phyloP scores from a whole-genome alignment of 2,797 vertebrate genomes.

The Sebastes itinus region DNA sequence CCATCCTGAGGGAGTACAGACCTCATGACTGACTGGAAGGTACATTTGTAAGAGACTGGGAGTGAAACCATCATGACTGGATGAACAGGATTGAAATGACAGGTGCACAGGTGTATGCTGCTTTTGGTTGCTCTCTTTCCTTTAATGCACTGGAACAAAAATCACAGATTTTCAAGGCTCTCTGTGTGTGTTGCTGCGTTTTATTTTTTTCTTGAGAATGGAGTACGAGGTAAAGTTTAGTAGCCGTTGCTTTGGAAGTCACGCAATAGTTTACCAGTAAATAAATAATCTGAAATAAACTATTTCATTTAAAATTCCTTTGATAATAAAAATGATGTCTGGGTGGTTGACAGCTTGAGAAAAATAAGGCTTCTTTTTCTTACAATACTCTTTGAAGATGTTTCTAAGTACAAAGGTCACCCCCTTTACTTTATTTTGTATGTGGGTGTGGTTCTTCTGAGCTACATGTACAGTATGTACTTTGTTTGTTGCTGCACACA shows the following conservation, averaged over 20 bases:
- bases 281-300: not conserved
- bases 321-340: not conserved
- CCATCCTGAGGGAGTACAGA: slow-evolving; percentile 18
- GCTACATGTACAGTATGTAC: not conserved
- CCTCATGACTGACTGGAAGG: slow-evolving; percentile 31
- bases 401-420: not conserved
- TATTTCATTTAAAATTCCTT: not conserved
- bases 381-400: not conserved
- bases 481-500: not conserved
- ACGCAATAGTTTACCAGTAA: not conserved
- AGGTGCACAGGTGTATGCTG: slow-evolving; percentile 27
- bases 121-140: slow-evolving; percentile 6
- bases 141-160: not conserved
- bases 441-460: not conserved
- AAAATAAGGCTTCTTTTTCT: not conserved
- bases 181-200: not conserved
- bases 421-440: not conserved
- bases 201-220: not conserved
- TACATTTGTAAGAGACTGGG: slow-evolving; percentile 11
- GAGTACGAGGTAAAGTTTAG: not conserved
- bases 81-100: slow-evolving; percentile 52
- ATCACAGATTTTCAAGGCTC: not conserved
- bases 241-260: not conserved
- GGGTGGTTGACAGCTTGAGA: not conserved
- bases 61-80: slow-evolving; percentile 40